A percentile compares a stretch with the other conserved stretches of the same genome.
Evolutionary conservation across 2,113 vertebrate genomes (phyloP).

Genomic region (Neogobius melanostomus): DNA sequence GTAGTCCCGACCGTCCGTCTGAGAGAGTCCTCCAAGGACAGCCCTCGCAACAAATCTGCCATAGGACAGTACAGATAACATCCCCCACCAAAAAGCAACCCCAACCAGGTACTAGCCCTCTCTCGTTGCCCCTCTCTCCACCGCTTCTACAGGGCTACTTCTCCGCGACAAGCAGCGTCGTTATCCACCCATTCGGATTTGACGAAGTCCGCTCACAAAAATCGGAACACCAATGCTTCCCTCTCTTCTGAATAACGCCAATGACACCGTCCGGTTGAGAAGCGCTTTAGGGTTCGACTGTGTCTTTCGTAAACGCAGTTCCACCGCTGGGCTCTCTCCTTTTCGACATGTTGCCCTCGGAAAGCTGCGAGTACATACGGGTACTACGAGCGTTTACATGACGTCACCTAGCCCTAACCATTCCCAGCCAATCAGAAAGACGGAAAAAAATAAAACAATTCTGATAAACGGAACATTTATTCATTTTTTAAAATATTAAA

Average conservation of each 20-base stretch:
- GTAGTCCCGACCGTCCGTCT: slow-evolving; percentile 94
- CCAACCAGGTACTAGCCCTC: slow-evolving; percentile 25
- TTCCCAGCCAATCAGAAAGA: slow-evolving; percentile 24
- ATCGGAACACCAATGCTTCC: neutral
- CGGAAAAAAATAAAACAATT: neutral
- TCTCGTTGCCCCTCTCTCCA: slow-evolving; percentile 22
- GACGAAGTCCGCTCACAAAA: slow-evolving; percentile 12
- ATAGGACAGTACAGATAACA: slow-evolving; percentile 98
- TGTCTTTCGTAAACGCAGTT: slow-evolving; percentile 29
- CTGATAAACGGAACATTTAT: too few relatives aligned
- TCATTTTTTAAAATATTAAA: neutral
- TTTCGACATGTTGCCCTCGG: slow-evolving; percentile 60
- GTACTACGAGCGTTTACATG: slow-evolving; percentile 19
- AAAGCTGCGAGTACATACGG: slow-evolving; percentile 49
- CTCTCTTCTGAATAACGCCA: neutral
- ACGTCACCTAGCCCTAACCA: slow-evolving; percentile 35
- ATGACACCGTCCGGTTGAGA: neutral
- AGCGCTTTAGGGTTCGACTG: slow-evolving; percentile 44
- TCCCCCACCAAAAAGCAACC: slow-evolving; percentile 61
- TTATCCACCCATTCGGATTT: slow-evolving; percentile 56
- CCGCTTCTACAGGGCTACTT: slow-evolving; percentile 18
- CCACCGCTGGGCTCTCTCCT: slow-evolving; percentile 56
- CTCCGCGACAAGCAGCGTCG: slow-evolving; percentile 25
- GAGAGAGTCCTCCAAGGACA: slow-evolving; percentile 94
- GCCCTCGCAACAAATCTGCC: slow-evolving; percentile 97